Conservation (phyloP, 2,888 invertebrate genomes). For the Eretmocerus hayati region DNA sequence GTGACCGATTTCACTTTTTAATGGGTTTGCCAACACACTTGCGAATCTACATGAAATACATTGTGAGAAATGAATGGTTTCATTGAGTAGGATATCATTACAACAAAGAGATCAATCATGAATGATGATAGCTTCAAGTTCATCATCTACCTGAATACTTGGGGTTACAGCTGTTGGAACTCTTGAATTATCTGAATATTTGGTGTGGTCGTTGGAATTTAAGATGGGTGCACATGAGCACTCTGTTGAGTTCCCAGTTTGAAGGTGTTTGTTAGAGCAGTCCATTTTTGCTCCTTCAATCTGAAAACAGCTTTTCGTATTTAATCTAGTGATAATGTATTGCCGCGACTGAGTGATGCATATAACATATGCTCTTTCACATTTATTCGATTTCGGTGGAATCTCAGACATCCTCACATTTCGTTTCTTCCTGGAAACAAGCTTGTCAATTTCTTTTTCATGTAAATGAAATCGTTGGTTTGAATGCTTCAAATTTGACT, state of each 20-base stretch:
- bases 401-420: conserved; percentile 9
- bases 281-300: background rate
- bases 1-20: too few relatives aligned
- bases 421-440: conserved; percentile 13
- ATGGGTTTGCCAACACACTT: too few relatives aligned
- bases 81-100: too few relatives aligned
- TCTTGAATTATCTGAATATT: background rate
- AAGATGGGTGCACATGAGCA: background rate
- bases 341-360: conserved; percentile 13
- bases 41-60: too few relatives aligned
- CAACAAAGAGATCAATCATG: conserved; percentile 8
- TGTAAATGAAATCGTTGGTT: too few relatives aligned
- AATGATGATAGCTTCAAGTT: conserved; percentile 12
- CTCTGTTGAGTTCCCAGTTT: background rate
- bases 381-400: conserved; percentile 12
- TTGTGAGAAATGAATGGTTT: too few relatives aligned
- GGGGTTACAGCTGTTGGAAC: background rate
- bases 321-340: conserved; percentile 9
- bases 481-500: too few relatives aligned
- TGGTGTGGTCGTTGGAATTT: background rate
- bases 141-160: background rate
- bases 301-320: conserved; percentile 1
- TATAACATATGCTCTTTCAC: conserved; percentile 11
- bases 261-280: conserved; percentile 3
- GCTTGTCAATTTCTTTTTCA: too few relatives aligned